phyloP scores from a whole-genome alignment of 1,140 invertebrate genomes.

The Oppia nitens region DNA sequence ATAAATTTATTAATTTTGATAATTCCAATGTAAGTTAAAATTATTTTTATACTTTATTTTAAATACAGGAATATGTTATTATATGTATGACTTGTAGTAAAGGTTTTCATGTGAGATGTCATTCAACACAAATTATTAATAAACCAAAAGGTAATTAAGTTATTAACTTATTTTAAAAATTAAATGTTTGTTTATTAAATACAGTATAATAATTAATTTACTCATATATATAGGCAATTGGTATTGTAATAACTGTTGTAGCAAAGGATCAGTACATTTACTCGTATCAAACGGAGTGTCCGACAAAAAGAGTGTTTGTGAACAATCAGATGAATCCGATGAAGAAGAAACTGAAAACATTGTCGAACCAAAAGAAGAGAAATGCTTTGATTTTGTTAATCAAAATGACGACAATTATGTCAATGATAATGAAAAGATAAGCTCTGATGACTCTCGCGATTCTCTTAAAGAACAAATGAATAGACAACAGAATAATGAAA shows the following conservation, averaged over 20 bases:
- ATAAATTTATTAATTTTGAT: not conserved
- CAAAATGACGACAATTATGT: not conserved
- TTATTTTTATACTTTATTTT: not conserved
- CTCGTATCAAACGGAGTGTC: not conserved
- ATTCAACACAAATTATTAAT: conserved; percentile 6
- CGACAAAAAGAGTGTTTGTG: not conserved
- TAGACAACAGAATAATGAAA: not conserved
- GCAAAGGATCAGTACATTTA: not conserved
- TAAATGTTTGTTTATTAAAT: too few relatives aligned
- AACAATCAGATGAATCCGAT: not conserved
- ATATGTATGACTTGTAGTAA: conserved; percentile 14
- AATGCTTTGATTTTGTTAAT: not conserved
- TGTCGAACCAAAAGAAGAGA: not conserved
- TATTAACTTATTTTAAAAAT: not conserved
- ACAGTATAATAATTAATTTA: not conserved
- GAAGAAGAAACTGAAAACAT: not conserved
- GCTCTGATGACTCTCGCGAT: not conserved
- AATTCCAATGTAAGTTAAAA: conserved; percentile 15
- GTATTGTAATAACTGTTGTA: not conserved
- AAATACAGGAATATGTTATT: conserved; percentile 10
- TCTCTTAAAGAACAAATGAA: not conserved
- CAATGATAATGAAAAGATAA: not conserved
- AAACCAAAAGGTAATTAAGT: not conserved
- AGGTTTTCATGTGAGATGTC: conserved; percentile 14
- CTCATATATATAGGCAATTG: not conserved